A percentile compares a stretch with the other conserved stretches of the same genome.
Evolutionary conservation across 1,140 invertebrate species (phyloP).

Genomic region (Sycobia sp.): DNA sequence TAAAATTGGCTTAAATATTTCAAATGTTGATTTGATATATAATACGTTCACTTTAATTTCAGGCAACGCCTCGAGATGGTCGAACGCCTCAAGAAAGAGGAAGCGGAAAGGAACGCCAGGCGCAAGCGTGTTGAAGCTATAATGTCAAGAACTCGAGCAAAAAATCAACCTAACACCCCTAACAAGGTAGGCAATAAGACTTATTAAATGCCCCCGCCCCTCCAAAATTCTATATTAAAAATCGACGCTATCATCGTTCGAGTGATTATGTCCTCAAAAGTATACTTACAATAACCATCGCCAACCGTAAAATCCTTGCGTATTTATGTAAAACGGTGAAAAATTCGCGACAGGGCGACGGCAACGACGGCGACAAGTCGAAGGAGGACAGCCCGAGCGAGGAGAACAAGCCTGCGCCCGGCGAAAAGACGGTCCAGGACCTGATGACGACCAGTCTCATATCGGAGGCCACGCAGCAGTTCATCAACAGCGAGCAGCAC

Average conservation of each 20-base stretch:
- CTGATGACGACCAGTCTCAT: constrained; percentile 59
- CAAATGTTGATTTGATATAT: too few species aligned
- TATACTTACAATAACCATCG: not conserved
- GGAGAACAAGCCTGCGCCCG: constrained; percentile 48
- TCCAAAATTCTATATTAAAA: not conserved
- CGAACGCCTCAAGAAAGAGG: constrained; percentile 76
- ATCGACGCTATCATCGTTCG: not conserved
- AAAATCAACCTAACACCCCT: constrained; percentile 63
- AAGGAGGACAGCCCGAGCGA: constrained; percentile 57
- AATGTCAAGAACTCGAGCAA: constrained; percentile 78
- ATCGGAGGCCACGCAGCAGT: constrained; percentile 57
- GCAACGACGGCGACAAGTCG: constrained; percentile 53
- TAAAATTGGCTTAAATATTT: too few species aligned
- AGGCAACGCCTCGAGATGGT: constrained; percentile 76
- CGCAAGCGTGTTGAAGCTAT: constrained; percentile 83
- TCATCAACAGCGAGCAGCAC: constrained; percentile 54
- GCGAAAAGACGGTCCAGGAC: constrained; percentile 48
- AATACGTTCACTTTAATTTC: constrained; percentile 34
- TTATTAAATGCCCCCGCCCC: too few species aligned
- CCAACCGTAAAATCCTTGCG: not conserved
- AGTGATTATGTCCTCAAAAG: too few species aligned
- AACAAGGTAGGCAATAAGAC: too few species aligned
- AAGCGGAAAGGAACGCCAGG: constrained; percentile 77
- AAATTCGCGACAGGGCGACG: constrained; percentile 46
- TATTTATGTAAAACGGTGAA: not conserved